These are phyloP conservation scores for Zaprionus capensis DNA, from an alignment of 1,140 invertebrate species.

Conservation along the genomic window DNA sequence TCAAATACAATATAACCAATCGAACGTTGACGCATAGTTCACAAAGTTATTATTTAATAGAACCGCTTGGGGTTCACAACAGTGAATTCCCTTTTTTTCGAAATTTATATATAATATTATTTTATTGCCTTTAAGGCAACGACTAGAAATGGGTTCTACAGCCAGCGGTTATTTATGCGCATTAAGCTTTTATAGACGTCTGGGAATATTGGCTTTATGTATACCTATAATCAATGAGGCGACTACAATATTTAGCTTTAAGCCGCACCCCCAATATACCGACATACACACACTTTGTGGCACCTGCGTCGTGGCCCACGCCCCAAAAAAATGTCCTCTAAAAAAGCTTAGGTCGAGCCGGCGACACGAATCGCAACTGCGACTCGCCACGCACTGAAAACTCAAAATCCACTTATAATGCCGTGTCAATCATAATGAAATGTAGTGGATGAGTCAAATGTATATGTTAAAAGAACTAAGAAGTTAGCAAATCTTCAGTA, in stretches of 20 bases:
- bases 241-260: constrained; percentile 35
- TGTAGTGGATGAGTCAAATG: too few relatives aligned
- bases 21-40: neutral
- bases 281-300: neutral
- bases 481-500: too few relatives aligned
- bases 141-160: neutral
- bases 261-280: constrained; percentile 16
- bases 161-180: neutral
- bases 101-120: neutral
- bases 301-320: constrained; percentile 27
- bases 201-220: constrained; percentile 13
- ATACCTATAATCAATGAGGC: constrained; percentile 30
- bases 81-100: neutral
- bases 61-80: neutral
- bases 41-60: constrained; percentile 1
- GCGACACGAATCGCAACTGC: constrained; percentile 12
- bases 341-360: constrained; percentile 7
- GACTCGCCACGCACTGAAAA: constrained; percentile 15
- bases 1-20: constrained; percentile 4
- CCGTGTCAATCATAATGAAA: constrained; percentile 64
- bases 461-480: too few relatives aligned
- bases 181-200: constrained; percentile 14
- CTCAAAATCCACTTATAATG: constrained; percentile 43
- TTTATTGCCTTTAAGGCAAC: neutral
- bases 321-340: constrained; percentile 1